phyloP scores from a whole-genome alignment of 2,888 invertebrate genomes.

The Bombyx huttoni region DNA sequence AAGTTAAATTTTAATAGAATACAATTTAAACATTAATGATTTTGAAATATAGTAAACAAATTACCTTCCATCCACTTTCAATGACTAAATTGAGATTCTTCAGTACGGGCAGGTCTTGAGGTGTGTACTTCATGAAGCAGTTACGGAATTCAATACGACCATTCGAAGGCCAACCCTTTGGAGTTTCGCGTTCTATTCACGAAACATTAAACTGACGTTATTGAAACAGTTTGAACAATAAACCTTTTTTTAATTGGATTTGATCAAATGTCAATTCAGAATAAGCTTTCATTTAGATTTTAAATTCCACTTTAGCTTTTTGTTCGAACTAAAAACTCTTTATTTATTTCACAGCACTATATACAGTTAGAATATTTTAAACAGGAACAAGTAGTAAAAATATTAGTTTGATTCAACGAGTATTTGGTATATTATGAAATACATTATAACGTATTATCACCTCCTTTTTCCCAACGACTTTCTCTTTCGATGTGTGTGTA shows the following conservation, averaged over 20 bases:
- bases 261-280: too few species aligned
- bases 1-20: background rate
- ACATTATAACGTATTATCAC: constrained; percentile 15
- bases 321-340: too few species aligned
- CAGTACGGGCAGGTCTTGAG: constrained; percentile 77
- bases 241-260: too few species aligned
- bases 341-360: too few species aligned
- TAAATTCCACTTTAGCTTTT: too few species aligned
- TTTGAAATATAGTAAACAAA: too few species aligned
- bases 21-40: too few species aligned
- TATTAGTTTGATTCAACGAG: too few species aligned
- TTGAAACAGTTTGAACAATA: too few species aligned
- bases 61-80: constrained; percentile 78
- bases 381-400: too few species aligned
- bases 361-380: too few species aligned
- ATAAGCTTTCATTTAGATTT: too few species aligned
- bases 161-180: constrained; percentile 77
- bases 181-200: constrained; percentile 44
- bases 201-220: background rate
- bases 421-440: background rate
- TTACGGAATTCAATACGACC: constrained; percentile 76
- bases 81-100: constrained; percentile 80
- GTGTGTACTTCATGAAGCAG: constrained; percentile 77
- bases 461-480: constrained; percentile 61
- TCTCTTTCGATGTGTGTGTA: constrained; percentile 81